Conservation (phyloP, 2,888 invertebrate species). For the Keiferia lycopersicella region DNA sequence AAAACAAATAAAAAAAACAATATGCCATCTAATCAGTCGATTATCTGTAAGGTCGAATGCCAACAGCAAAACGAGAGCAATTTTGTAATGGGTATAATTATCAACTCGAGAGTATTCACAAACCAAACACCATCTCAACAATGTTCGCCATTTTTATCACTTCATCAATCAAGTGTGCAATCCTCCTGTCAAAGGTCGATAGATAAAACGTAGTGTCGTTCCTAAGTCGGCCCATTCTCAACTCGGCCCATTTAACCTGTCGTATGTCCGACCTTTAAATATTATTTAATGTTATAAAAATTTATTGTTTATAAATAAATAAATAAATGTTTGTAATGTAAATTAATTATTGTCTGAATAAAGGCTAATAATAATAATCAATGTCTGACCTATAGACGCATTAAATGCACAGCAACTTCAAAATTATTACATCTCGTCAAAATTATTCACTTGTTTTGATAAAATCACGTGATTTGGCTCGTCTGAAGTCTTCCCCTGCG, state of each 20-base stretch:
- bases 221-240: neutral
- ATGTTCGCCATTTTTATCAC: conserved; percentile 13
- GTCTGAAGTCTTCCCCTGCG: too few relatives aligned
- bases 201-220: neutral
- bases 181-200: conserved; percentile 21
- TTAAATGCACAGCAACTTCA: too few relatives aligned
- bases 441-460: too few relatives aligned
- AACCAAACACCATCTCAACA: neutral
- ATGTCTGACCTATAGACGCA: too few relatives aligned
- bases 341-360: too few relatives aligned
- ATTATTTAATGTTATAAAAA: too few relatives aligned
- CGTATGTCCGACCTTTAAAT: too few relatives aligned
- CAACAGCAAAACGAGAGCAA: neutral
- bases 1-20: neutral
- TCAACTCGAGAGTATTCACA: neutral
- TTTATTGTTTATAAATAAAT: too few relatives aligned
- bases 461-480: too few relatives aligned
- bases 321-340: too few relatives aligned
- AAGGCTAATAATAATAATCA: too few relatives aligned
- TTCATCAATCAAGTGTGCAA: conserved; percentile 14
- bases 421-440: too few relatives aligned
- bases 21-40: neutral
- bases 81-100: neutral
- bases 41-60: neutral
- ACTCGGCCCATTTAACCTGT: neutral